Percentiles rank a stretch among this genome's conserved stretches.
These are phyloP conservation scores for Anthopleura xanthogrammica DNA, from an alignment of 92 coral and sea anemone genomes.

Conservation along the genomic window DNA sequence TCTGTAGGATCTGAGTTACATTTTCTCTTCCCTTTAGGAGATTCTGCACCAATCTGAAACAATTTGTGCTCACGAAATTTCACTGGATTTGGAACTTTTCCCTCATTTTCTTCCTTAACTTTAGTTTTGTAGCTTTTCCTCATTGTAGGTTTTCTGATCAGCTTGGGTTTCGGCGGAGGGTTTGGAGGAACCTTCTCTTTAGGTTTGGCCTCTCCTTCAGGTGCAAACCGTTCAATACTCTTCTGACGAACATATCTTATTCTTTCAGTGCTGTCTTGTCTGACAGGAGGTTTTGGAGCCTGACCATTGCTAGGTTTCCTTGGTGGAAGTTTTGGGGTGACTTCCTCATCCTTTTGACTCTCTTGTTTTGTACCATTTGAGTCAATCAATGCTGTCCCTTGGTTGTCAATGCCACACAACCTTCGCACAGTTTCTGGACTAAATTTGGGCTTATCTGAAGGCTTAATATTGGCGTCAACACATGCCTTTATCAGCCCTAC, in stretches of 20 bases:
- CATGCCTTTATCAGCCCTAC: conserved; percentile 56
- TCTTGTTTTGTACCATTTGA: neutral
- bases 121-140: conserved; percentile 75
- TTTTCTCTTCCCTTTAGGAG: conserved; percentile 48
- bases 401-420: conserved; percentile 72
- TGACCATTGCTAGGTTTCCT: conserved; percentile 37
- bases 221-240: conserved; percentile 52
- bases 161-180: conserved; percentile 80
- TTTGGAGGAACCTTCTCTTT: conserved; percentile 35
- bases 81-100: neutral
- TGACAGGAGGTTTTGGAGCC: conserved; percentile 61
- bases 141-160: conserved; percentile 77
- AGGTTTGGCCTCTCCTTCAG: conserved; percentile 34
- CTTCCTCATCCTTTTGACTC: conserved; percentile 4
- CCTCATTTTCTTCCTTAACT: conserved; percentile 34
- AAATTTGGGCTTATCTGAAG: conserved; percentile 51
- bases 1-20: conserved; percentile 84
- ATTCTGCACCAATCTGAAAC: conserved; percentile 31
- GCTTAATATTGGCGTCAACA: conserved; percentile 61
- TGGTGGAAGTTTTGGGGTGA: conserved; percentile 54
- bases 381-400: conserved; percentile 45
- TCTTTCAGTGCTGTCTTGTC: conserved; percentile 61
- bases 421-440: conserved; percentile 93
- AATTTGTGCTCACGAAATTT: conserved; percentile 40
- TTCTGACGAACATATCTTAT: conserved; percentile 50